Evolutionary conservation across 2,888 invertebrate species (phyloP), one percentile per base, ranked within the genome.

Genomic region (Pachliopta kotzebuea): DNA sequence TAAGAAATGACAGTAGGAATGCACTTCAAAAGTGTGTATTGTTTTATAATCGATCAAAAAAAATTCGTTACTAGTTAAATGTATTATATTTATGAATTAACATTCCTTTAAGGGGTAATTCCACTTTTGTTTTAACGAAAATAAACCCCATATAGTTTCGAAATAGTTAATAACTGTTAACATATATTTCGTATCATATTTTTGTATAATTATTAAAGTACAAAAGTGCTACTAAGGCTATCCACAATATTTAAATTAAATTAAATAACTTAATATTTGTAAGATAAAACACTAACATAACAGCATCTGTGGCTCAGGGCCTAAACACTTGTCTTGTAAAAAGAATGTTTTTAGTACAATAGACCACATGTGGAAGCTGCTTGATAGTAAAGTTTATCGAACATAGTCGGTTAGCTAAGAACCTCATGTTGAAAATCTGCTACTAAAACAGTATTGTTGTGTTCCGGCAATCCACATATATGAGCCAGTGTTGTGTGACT

Each of bases 1-100:
- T 50, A 58, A 54, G 26, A 45, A 86, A 86, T 85, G 77, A 83
- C 79, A 76, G 77, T 84, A 53, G 57, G 26, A 37, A 72, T 81
- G 85, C 85, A 82, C 86, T 87, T 86, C 74, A 74, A 70, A 85
- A 88, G 80, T 85, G 86, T 83, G 79, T 81, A 78, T 80, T 71
- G 71, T 71, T 75, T 61, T 70, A 57, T 60, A 63, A 56, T 70
- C 70, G 70, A 65, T 59, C 56, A 63, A 68, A 23, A 59, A 84
- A 78, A 74, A 70, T 75, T 72, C 77, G 75, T 80, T 80, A 83
- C 78, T 85, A 84, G 84, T 74, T 81, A 79, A 78, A 72, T 68
- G 62, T 74, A 74, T 70, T 67, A 67, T 68, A 78, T 69, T 73
- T 74, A 75, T 72, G 63, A 73, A 72, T 79, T 74, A 75, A 83